phyloP scores from a whole-genome alignment of 2,113 vertebrate genomes.

The Odontesthes bonariensis region DNA sequence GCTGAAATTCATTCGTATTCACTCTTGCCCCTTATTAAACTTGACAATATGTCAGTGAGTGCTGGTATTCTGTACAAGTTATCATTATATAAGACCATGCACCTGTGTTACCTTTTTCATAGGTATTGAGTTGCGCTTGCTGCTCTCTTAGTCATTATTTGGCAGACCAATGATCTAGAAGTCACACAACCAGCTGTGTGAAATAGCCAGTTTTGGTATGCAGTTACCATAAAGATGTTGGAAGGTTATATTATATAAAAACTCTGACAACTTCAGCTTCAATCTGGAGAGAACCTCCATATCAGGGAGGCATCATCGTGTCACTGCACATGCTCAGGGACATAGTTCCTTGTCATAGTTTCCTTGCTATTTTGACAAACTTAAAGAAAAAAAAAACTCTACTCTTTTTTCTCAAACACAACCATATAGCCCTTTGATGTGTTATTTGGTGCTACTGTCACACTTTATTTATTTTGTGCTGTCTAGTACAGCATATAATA shows the following conservation, averaged over 20 bases:
- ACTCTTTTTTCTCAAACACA: constrained; percentile 52
- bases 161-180: not conserved
- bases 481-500: constrained; percentile 8
- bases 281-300: not conserved
- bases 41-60: no score
- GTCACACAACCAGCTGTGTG: not conserved
- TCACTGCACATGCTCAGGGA: constrained; percentile 25
- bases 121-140: no score
- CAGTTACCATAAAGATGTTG: not conserved
- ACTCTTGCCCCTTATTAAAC: no score
- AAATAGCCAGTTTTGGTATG: not conserved
- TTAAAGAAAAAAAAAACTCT: constrained; percentile 27
- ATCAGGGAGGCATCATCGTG: constrained; percentile 21
- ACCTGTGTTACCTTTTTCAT: no score
- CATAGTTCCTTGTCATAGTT: constrained; percentile 13
- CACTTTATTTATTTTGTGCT: constrained; percentile 11
- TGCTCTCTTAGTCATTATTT: no score
- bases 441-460: not conserved
- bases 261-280: not conserved
- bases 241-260: no score
- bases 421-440: constrained; percentile 13
- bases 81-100: no score
- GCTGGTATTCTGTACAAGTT: no score
- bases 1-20: no score
- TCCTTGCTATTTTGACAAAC: constrained; percentile 43